These are phyloP conservation scores for Buceros bicornis DNA, from an alignment of 2,797 vertebrate genomes.

Conservation along the genomic window DNA sequence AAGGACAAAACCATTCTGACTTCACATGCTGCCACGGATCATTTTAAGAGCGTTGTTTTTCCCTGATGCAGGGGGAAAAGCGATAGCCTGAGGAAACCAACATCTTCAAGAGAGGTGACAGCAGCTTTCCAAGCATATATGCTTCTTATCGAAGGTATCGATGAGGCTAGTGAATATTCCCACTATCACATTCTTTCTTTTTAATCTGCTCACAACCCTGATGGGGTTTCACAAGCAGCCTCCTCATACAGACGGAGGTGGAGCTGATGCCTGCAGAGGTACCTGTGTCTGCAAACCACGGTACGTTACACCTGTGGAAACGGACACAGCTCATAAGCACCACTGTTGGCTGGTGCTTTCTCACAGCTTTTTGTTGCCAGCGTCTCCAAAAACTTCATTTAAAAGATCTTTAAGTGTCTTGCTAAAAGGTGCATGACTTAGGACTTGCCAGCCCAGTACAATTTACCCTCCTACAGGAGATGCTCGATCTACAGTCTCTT, in stretches of 20 bases:
- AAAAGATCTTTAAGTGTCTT: background rate
- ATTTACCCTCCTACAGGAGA: background rate
- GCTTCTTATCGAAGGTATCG: background rate
- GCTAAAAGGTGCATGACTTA: background rate
- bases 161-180: background rate
- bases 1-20: background rate
- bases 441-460: background rate
- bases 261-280: background rate
- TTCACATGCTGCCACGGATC: background rate
- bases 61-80: background rate
- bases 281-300: background rate
- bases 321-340: background rate
- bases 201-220: background rate
- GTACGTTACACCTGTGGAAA: background rate
- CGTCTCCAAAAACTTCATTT: background rate
- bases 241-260: background rate
- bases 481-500: background rate
- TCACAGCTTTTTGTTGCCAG: background rate
- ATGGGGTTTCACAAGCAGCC: background rate
- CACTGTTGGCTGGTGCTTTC: background rate
- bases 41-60: background rate
- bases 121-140: background rate
- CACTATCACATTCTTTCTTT: background rate
- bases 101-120: background rate
- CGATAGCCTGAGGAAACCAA: background rate